Evolutionary conservation across 2,113 vertebrate species (phyloP).

Genomic region (Athene cunicularia): DNA sequence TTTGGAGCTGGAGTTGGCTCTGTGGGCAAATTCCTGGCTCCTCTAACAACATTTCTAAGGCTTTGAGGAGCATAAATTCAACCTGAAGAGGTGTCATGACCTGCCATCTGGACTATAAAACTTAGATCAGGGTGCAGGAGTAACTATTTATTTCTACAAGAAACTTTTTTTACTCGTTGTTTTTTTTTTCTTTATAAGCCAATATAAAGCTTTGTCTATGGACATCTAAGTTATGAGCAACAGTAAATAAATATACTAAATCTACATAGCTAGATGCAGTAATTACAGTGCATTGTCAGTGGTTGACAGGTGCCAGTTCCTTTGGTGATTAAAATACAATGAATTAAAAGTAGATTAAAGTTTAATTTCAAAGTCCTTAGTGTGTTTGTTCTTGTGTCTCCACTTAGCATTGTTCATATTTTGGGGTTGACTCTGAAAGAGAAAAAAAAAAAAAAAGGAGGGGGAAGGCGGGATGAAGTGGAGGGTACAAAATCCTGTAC

Average conservation of each 20-base stretch:
- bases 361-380: not conserved
- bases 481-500: not conserved
- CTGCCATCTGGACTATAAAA: conserved; percentile 21
- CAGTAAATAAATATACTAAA: not conserved
- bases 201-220: not conserved
- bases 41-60: conserved; percentile 17
- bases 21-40: conserved; percentile 29
- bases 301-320: not conserved
- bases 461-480: not conserved
- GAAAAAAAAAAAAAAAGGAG: not conserved
- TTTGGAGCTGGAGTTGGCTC: not conserved
- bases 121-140: not conserved
- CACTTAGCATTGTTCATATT: not conserved
- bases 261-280: not conserved
- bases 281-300: not conserved
- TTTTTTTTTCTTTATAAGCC: not conserved
- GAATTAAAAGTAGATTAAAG: not conserved
- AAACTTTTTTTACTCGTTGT: not conserved
- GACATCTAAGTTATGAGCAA: not conserved
- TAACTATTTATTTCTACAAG: not conserved
- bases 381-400: not conserved
- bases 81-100: conserved; percentile 17
- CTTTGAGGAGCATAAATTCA: conserved; percentile 28
- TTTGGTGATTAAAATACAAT: conserved; percentile 9
- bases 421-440: not conserved